Evolutionary conservation across 2,888 invertebrate species (phyloP).

Genomic region (Eupithecia dodoneata): DNA sequence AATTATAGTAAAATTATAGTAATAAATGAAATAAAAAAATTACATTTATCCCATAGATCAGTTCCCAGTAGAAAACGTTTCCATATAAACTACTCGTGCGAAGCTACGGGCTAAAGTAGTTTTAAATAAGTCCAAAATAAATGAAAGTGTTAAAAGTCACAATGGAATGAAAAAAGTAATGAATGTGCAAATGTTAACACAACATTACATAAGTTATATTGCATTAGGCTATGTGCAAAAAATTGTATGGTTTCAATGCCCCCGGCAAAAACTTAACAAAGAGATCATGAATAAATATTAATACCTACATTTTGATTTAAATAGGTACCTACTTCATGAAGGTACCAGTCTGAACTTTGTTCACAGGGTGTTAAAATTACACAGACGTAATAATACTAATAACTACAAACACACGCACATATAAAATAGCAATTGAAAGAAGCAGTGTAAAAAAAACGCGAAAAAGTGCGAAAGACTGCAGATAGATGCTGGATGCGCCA

Average conservation of each 20-base stretch:
- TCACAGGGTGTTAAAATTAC: neutral
- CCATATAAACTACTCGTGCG: no score
- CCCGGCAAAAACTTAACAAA: conserved; percentile 6
- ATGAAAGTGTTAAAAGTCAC: conserved; percentile 23
- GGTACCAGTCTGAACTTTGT: neutral
- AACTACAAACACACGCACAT: neutral
- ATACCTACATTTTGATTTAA: neutral
- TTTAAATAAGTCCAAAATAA: neutral
- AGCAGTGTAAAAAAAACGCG: no score
- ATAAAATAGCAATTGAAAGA: no score
- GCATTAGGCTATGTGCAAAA: conserved; percentile 22
- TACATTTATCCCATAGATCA: no score
- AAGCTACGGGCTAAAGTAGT: no score
- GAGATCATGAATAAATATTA: neutral
- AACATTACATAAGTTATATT: conserved; percentile 35
- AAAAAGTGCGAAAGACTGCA: no score
- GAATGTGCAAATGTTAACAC: conserved; percentile 38
- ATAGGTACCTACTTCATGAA: conserved; percentile 2
- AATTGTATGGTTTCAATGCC: conserved; percentile 7
- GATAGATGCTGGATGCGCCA: no score
- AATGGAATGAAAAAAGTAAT: conserved; percentile 34
- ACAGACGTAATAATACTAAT: neutral
- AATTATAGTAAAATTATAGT: no score
- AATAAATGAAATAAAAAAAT: no score
- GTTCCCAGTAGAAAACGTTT: no score